Evolutionary conservation across 2,888 invertebrate genomes (phyloP), one percentile per base, ranked within the genome.

Genomic region (Lutraria lutraria): DNA sequence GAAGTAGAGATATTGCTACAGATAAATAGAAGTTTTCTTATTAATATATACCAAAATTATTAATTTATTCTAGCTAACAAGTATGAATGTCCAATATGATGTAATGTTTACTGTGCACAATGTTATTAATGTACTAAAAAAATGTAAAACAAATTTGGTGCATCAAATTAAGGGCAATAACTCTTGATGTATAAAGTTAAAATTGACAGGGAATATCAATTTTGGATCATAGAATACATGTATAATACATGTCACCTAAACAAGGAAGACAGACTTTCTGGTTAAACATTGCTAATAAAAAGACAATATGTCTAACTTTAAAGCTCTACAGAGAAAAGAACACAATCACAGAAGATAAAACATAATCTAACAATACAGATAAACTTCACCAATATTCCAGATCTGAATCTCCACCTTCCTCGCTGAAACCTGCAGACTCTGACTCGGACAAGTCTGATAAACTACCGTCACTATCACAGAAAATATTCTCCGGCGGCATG

Each of bases 361-460:
- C 63, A 68, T 13, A n/a, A 25, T 25, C 21, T 68, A 68, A 25
- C n/a, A 6, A 68, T 53, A 16, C n/a, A n/a, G n/a, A n/a, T n/a
- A n/a, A n/a, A n/a, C n/a, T 54, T 94, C 92, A 96, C 96, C 96
- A 96, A 87, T 95, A 96, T 88, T 96, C 96, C 60, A 96, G 85
- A 86, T 96, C 96, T 3, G 96, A 96, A 80, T 96, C 96, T 0
- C 95, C 96, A 0, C 95, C 96, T 54, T 94, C 95, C 19, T 87
- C 88, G 63, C 93, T 94, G 43, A 56, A 82, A 15, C 89, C 90
- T 10, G 93, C 92, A 34, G 92, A 89, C 72, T 94, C 94, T 29
- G 93, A 93, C 68, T 94, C 93, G 16, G 93, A 92, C 8, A 90
- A 85, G 72, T 90, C 91, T 8, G 93, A 89, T 21, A 92, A 83